Percentiles rank a stretch among this genome's conserved stretches.
Evolutionary conservation across 2,888 invertebrate species (phyloP).

Genomic region (Eupithecia subumbrata): DNA sequence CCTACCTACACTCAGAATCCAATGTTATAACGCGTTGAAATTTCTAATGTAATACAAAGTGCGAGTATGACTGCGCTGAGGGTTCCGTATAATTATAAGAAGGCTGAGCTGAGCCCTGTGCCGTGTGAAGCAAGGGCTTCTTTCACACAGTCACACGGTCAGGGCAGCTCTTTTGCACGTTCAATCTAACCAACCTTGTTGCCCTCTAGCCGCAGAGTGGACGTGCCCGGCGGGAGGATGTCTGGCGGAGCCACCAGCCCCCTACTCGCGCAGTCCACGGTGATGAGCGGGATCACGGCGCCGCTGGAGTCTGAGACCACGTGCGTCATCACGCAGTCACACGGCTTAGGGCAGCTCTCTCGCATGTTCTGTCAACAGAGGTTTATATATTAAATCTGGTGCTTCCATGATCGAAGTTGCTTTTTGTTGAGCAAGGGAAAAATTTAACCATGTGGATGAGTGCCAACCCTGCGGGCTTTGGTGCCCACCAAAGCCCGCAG

Average conservation of each 20-base stretch:
- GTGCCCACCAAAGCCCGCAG: too few species aligned
- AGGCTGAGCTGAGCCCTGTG: too few species aligned
- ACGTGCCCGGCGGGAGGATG: slow-evolving; percentile 86
- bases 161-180: slow-evolving; percentile 84
- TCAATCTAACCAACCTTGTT: slow-evolving; percentile 85
- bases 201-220: slow-evolving; percentile 85
- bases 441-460: background rate
- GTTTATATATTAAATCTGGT: background rate
- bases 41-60: too few species aligned
- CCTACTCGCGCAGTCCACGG: slow-evolving; percentile 86
- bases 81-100: too few species aligned
- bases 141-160: slow-evolving; percentile 85
- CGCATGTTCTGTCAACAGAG: slow-evolving; percentile 73
- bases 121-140: too few species aligned
- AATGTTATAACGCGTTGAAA: too few species aligned
- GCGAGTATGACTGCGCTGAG: too few species aligned
- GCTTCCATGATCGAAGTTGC: background rate
- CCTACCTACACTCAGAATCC: too few species aligned
- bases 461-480: background rate
- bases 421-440: background rate
- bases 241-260: slow-evolving; percentile 84
- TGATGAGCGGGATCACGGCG: slow-evolving; percentile 85
- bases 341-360: slow-evolving; percentile 85
- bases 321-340: slow-evolving; percentile 86
- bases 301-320: slow-evolving; percentile 82